Conservation (phyloP, 1,140 invertebrate genomes). For the Orchestia grillus region DNA sequence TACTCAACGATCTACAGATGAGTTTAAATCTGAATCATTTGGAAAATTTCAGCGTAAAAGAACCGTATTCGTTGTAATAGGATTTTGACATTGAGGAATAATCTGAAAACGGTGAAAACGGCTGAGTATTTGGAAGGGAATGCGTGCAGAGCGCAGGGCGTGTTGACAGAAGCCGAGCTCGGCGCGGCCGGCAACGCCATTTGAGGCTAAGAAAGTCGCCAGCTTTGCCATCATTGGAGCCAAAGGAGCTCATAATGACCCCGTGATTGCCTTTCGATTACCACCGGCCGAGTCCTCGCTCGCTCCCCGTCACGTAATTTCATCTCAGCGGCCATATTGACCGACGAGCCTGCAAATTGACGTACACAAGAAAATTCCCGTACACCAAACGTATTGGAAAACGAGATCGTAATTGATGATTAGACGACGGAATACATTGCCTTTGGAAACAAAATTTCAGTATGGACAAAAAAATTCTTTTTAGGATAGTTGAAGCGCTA, state of each 20-base stretch:
- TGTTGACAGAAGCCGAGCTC: neutral
- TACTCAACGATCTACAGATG: neutral
- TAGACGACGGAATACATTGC: neutral
- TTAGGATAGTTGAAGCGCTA: neutral
- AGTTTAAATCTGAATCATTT: neutral
- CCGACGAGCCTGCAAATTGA: neutral
- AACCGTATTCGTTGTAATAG: neutral
- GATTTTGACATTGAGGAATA: neutral
- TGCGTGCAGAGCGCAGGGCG: neutral
- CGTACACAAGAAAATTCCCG: neutral
- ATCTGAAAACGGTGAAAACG: neutral
- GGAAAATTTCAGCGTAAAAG: neutral
- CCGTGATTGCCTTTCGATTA: neutral
- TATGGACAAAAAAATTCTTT: neutral
- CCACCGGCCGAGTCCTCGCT: neutral
- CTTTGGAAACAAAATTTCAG: neutral
- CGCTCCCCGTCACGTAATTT: neutral
- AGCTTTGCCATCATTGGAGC: neutral
- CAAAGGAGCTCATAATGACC: neutral
- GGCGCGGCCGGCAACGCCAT: neutral
- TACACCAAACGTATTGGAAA: neutral
- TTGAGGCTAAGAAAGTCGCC: neutral
- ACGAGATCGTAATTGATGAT: neutral
- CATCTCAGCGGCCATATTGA: neutral
- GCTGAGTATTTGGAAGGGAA: neutral